Conservation (phyloP, 1,140 invertebrate species). For the Drosophila eugracilis region DNA sequence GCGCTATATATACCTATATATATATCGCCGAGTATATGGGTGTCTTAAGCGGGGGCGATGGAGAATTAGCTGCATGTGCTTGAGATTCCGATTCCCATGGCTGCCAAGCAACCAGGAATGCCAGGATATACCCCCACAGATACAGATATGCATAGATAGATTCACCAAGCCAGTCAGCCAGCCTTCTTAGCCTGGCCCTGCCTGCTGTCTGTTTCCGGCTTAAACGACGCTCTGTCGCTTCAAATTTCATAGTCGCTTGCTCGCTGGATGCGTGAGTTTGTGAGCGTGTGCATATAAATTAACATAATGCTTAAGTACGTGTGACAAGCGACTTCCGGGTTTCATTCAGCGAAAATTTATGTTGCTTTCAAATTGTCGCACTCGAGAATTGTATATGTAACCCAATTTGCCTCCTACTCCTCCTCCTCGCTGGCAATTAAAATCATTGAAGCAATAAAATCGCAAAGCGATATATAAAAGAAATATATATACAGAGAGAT, state of each 20-base stretch:
- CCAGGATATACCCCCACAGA: slow-evolving; percentile 26
- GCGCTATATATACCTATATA: too few relatives aligned
- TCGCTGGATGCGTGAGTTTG: slow-evolving; percentile 14
- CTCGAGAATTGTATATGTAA: slow-evolving; percentile 3
- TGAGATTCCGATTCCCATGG: slow-evolving; percentile 62
- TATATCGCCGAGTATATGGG: not conserved
- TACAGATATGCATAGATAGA: slow-evolving; percentile 52
- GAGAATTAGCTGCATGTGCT: slow-evolving; percentile 76
- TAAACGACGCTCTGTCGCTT: slow-evolving; percentile 80
- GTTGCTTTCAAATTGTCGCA: slow-evolving; percentile 75
- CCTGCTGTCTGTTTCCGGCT: slow-evolving; percentile 70
- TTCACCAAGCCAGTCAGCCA: slow-evolving; percentile 36
- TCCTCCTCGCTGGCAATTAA: slow-evolving; percentile 56
- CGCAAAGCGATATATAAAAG: slow-evolving; percentile 20
- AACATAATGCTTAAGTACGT: slow-evolving; percentile 81
- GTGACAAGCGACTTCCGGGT: slow-evolving; percentile 81
- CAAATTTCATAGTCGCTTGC: slow-evolving; percentile 72
- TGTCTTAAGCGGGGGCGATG: slow-evolving; percentile 8
- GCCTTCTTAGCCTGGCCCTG: too few relatives aligned
- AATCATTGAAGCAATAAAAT: slow-evolving; percentile 68
- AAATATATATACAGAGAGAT: slow-evolving; percentile 45
- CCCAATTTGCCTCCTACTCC: not conserved
- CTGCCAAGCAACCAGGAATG: slow-evolving; percentile 56
- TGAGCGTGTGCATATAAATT: slow-evolving; percentile 68
- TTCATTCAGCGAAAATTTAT: slow-evolving; percentile 76